Percentiles rank a stretch among this genome's conserved stretches.
Conservation (phyloP, 1,140 invertebrate species). For the Fopius arisanus region DNA sequence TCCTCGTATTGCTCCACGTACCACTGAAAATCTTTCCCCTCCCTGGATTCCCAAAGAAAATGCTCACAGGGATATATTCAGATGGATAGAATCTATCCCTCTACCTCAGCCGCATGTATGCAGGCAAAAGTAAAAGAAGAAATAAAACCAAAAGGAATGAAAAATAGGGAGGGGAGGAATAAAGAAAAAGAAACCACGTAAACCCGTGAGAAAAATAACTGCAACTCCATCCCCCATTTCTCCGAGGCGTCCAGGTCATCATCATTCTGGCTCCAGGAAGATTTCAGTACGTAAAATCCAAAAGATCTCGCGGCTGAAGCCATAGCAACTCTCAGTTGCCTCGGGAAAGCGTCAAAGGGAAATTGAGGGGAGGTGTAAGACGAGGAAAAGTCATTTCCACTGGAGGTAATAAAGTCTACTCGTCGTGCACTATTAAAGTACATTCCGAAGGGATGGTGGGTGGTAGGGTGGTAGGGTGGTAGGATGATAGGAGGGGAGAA, state of each 20-base stretch:
- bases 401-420: neutral
- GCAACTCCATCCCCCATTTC: neutral
- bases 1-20: neutral
- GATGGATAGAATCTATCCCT: neutral
- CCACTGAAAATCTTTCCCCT: neutral
- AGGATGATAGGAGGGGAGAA: too few relatives aligned
- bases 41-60: neutral
- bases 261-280: neutral
- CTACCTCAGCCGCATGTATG: neutral
- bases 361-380: neutral
- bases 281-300: too few relatives aligned
- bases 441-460: too few relatives aligned
- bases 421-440: neutral
- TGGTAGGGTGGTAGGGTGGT: too few relatives aligned
- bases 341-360: neutral
- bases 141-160: too few relatives aligned
- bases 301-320: too few relatives aligned
- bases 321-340: neutral
- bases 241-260: neutral
- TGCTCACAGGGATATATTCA: neutral
- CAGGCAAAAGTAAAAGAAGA: neutral
- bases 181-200: too few relatives aligned
- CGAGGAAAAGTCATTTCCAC: slow-evolving; percentile 1
- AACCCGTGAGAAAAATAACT: neutral
- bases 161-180: too few relatives aligned